These are phyloP conservation scores for Girardinichthys multiradiatus DNA, from an alignment of 2,113 vertebrate species.

Conservation along the genomic window DNA sequence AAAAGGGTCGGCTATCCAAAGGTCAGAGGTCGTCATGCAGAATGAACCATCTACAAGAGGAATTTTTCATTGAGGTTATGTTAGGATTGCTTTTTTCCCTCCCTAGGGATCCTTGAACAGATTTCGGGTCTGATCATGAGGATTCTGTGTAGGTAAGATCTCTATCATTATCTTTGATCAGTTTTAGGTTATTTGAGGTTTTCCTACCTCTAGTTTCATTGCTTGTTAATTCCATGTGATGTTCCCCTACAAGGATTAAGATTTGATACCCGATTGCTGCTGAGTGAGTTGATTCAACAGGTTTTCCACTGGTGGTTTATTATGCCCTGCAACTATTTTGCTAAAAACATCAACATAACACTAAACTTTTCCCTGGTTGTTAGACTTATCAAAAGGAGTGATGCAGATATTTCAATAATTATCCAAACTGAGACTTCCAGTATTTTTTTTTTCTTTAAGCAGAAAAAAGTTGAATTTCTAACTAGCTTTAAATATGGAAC, in stretches of 20 bases:
- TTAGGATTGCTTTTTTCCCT: too few relatives aligned
- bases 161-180: background rate
- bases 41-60: background rate
- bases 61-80: too few relatives aligned
- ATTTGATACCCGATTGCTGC: background rate
- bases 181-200: background rate
- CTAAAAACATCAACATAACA: background rate
- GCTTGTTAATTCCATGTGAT: background rate
- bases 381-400: too few relatives aligned
- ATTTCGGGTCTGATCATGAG: too few relatives aligned
- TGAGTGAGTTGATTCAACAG: background rate
- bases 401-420: too few relatives aligned
- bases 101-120: too few relatives aligned
- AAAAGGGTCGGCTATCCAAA: slow-evolving; percentile 3
- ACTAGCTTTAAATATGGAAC: too few relatives aligned
- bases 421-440: too few relatives aligned
- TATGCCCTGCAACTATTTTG: background rate
- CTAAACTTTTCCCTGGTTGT: too few relatives aligned
- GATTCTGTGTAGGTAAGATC: too few relatives aligned
- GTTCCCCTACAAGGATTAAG: background rate
- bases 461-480: too few relatives aligned
- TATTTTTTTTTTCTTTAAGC: too few relatives aligned
- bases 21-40: slow-evolving; percentile 50
- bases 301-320: background rate
- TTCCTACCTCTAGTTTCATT: background rate